Percentiles rank a stretch among this genome's conserved stretches.
Evolutionary conservation across 1,140 invertebrate genomes (phyloP).

Genomic region (Drosophila orosa): DNA sequence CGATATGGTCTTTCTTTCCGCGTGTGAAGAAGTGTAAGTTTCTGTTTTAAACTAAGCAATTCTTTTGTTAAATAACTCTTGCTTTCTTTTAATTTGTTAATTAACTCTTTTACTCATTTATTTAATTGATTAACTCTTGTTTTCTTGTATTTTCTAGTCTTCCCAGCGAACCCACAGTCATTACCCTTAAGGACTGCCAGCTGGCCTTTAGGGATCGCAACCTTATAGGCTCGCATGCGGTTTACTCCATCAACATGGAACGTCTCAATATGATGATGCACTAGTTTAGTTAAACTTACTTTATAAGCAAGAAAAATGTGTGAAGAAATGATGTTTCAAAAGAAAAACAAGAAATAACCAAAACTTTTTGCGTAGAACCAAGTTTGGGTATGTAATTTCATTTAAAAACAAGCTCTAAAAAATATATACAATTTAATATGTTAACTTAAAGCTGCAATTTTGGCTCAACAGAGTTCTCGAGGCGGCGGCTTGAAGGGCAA

Average conservation of each 20-base stretch:
- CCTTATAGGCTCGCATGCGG: constrained; percentile 86
- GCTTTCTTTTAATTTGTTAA: too few species aligned
- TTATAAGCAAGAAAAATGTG: not conserved
- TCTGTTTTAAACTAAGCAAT: not conserved
- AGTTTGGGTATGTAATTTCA: not conserved
- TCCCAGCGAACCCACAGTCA: constrained; percentile 73
- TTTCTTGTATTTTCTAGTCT: constrained; percentile 80
- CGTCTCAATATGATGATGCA: constrained; percentile 86
- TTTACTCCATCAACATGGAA: constrained; percentile 87
- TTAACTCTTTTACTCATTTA: not conserved
- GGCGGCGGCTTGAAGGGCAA: constrained; percentile 76
- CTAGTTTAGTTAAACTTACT: constrained; percentile 47
- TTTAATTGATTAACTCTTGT: too few species aligned
- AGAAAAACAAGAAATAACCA: not conserved
- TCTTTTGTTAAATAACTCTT: not conserved
- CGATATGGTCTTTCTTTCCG: constrained; percentile 75
- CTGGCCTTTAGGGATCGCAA: constrained; percentile 85
- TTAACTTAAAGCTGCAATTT: not conserved
- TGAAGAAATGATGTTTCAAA: not conserved
- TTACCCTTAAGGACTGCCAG: constrained; percentile 86
- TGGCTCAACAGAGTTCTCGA: constrained; percentile 60
- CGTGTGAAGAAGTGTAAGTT: constrained; percentile 79
- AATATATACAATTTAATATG: constrained; percentile 27
- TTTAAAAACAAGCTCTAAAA: not conserved
- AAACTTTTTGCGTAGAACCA: not conserved